Conservation (phyloP, 2,888 invertebrate genomes). For the Colletes collaris region DNA sequence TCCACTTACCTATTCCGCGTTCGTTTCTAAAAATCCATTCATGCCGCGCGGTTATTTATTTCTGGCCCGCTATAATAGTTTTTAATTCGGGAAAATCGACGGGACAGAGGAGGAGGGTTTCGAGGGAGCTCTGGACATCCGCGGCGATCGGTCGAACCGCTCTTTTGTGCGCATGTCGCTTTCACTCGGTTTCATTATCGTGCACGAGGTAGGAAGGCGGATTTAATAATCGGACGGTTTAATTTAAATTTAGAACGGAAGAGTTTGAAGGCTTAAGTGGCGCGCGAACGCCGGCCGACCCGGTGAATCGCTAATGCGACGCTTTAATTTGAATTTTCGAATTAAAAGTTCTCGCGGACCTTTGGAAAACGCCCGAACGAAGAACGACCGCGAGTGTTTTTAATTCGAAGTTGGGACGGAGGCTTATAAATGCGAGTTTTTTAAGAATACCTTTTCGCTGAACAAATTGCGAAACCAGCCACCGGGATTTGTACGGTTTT, state of each 20-base stretch:
- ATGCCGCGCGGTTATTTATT: slow-evolving; percentile 25
- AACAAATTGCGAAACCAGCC: too few relatives aligned
- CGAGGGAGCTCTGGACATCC: slow-evolving; percentile 20
- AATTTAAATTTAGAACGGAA: slow-evolving; percentile 48
- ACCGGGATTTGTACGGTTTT: too few relatives aligned
- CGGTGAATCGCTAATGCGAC: slow-evolving; percentile 44
- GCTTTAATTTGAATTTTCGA: slow-evolving; percentile 46
- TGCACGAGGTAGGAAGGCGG: slow-evolving; percentile 12
- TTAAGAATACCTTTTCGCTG: too few relatives aligned
- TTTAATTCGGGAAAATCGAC: not conserved
- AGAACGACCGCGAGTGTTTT: slow-evolving; percentile 7
- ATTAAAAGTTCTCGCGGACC: slow-evolving; percentile 24
- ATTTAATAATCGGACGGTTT: slow-evolving; percentile 56
- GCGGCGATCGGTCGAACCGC: not conserved
- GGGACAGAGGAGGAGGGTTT: not conserved
- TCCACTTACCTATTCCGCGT: not conserved
- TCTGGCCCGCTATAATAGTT: slow-evolving; percentile 17
- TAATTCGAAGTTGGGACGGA: slow-evolving; percentile 9
- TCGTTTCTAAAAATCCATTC: slow-evolving; percentile 24
- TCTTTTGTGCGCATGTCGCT: slow-evolving; percentile 48
- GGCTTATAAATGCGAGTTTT: not conserved
- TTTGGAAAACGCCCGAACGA: not conserved
- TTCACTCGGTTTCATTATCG: slow-evolving; percentile 46
- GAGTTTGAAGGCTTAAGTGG: slow-evolving; percentile 37
- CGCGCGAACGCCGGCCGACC: not conserved